These are phyloP conservation scores for Columba janthina DNA, from an alignment of 2,113 vertebrate species.

Conservation along the genomic window DNA sequence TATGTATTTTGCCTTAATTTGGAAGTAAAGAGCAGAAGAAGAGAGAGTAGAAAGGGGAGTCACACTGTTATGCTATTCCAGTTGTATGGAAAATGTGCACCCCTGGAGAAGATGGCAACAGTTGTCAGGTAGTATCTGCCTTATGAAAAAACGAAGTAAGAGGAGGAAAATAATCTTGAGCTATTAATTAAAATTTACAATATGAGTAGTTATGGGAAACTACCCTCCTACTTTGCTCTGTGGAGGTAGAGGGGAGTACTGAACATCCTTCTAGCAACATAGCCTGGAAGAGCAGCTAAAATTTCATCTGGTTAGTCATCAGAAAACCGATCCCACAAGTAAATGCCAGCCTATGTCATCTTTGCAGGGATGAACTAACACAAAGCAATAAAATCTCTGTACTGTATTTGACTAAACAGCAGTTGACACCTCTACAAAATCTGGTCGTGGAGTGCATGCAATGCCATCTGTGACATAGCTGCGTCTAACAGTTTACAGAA, in stretches of 20 bases:
- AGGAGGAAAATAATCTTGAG: not conserved
- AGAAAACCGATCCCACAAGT: not conserved
- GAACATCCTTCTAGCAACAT: not conserved
- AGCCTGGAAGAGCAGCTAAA: not conserved
- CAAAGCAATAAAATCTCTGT: not conserved
- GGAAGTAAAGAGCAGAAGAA: not conserved
- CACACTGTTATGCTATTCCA: not conserved
- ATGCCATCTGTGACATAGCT: not conserved
- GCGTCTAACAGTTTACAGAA: not conserved
- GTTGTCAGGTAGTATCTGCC: not conserved
- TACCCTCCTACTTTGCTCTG: not conserved
- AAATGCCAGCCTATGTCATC: slow-evolving; percentile 5
- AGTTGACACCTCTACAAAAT: not conserved
- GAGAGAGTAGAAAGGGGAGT: not conserved
- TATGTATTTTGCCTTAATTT: not conserved
- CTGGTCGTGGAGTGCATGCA: not conserved
- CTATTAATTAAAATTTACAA: not conserved
- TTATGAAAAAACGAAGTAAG: not conserved
- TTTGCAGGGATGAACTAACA: not conserved
- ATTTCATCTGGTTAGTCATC: not conserved
- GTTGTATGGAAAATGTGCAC: not conserved
- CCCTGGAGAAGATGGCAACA: not conserved
- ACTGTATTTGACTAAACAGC: not conserved
- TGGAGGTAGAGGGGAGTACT: not conserved
- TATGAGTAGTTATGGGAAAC: not conserved